phyloP scores from a whole-genome alignment of 2,797 vertebrate genomes.

The Enteromius treurensis region DNA sequence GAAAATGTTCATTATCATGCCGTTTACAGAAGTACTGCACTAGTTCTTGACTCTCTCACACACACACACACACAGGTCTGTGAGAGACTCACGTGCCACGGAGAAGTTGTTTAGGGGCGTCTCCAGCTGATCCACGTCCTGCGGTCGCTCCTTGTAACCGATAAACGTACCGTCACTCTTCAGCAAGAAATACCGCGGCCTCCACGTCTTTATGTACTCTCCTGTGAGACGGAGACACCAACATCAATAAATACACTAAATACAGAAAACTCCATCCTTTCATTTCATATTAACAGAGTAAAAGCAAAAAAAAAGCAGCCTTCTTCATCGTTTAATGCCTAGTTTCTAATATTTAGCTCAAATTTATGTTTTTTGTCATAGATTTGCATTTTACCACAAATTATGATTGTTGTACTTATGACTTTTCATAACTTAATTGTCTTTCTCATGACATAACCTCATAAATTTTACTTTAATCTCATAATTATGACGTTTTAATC shows the following conservation, averaged over 20 bases:
- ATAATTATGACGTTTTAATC: background rate
- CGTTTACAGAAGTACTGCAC: background rate
- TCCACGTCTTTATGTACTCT: constrained; percentile 98
- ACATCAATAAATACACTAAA: background rate
- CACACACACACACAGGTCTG: background rate
- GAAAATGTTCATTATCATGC: background rate
- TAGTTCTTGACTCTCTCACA: background rate
- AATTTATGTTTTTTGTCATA: background rate
- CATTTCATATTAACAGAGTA: background rate
- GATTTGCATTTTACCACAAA: background rate
- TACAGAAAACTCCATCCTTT: background rate
- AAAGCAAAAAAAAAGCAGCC: background rate
- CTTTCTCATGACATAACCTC: background rate
- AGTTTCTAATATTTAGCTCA: background rate
- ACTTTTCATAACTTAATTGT: background rate
- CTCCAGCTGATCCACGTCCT: constrained; percentile 95
- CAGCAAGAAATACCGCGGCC: constrained; percentile 93
- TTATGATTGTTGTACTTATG: background rate
- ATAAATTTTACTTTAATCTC: background rate
- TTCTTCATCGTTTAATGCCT: no score
- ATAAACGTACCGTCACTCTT: constrained; percentile 97
- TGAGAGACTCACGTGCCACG: constrained; percentile 89
- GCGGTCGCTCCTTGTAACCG: constrained; percentile 95
- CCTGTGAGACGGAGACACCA: constrained; percentile 70
- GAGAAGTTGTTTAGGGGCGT: constrained; percentile 98